These are phyloP conservation scores for Ditylenchus dipsaci DNA, from an alignment of 1,140 invertebrate genomes.

Conservation along the genomic window DNA sequence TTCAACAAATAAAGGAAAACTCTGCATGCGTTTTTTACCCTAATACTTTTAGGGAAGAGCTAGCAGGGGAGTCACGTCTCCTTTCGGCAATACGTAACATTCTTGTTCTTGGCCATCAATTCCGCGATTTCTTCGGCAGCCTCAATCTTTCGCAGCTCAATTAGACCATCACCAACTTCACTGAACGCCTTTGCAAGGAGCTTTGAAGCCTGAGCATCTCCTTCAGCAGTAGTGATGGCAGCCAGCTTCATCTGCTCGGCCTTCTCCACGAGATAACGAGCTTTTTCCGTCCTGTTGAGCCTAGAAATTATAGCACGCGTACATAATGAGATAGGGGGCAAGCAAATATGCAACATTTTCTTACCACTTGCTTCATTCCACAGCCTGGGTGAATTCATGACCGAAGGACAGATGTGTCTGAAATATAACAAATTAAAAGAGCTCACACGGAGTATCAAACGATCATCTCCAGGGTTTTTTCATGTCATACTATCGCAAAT, in stretches of 20 bases:
- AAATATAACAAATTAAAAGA: too few relatives aligned
- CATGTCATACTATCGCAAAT: constrained; percentile 25
- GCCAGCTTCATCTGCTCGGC: constrained; percentile 96
- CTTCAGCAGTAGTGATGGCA: constrained; percentile 90
- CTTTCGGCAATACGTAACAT: constrained; percentile 88
- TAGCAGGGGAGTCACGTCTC: constrained; percentile 74
- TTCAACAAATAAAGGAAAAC: background rate
- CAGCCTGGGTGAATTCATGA: constrained; percentile 93
- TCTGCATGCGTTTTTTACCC: background rate
- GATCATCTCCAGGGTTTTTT: too few relatives aligned
- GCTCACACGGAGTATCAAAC: too few relatives aligned
- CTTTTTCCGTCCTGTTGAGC: constrained; percentile 99
- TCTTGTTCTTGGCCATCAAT: constrained; percentile 84
- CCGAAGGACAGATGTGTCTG: constrained; percentile 96
- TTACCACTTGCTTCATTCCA: constrained; percentile 99
- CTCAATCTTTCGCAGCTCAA: constrained; percentile 91
- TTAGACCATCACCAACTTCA: constrained; percentile 84
- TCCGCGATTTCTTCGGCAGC: constrained; percentile 98
- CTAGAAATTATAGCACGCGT: too few relatives aligned
- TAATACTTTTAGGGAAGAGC: constrained; percentile 6
- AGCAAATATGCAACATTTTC: too few relatives aligned
- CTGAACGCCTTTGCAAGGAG: constrained; percentile 75
- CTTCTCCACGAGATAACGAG: constrained; percentile 95
- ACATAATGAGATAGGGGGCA: too few relatives aligned
- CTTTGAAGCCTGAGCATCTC: constrained; percentile 75